A percentile compares a stretch with the other conserved stretches of the same genome.
Evolutionary conservation across 23 tunicate species (phyloP).

Genomic region (Trididemnum nubilum): DNA sequence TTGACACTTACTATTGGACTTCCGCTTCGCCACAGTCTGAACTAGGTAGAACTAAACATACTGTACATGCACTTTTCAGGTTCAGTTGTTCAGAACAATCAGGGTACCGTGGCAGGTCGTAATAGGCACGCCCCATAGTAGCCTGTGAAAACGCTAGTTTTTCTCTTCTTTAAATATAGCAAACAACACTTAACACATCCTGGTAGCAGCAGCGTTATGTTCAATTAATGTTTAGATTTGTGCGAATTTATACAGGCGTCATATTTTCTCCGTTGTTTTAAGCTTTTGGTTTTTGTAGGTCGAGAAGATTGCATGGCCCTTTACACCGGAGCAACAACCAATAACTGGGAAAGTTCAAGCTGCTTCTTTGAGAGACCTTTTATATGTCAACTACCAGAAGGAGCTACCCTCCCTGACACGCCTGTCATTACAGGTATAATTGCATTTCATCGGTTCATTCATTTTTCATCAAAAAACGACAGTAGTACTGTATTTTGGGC

Average conservation of each 20-base stretch:
- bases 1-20: slow-evolving; percentile 55
- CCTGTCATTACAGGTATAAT: slow-evolving; percentile 46
- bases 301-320: slow-evolving; percentile 76
- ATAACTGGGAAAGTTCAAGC: slow-evolving; percentile 85
- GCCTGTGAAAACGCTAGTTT: no score
- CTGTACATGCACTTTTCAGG: not conserved
- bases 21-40: slow-evolving; percentile 39
- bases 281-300: slow-evolving; percentile 26
- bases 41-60: not conserved
- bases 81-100: no score
- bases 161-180: no score
- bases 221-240: no score
- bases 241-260: no score
- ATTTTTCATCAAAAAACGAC: no score
- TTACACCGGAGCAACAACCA: slow-evolving; percentile 64
- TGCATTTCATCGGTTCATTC: no score
- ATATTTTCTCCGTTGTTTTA: no score
- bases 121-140: no score
- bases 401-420: slow-evolving; percentile 54
- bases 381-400: slow-evolving; percentile 81
- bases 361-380: slow-evolving; percentile 73
- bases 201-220: no score
- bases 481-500: not conserved
- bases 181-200: no score
- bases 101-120: no score